Evolutionary conservation across 2,797 vertebrate genomes (phyloP), one percentile per base, ranked within the genome.

Genomic region (Acrocephalus scirpaceus): DNA sequence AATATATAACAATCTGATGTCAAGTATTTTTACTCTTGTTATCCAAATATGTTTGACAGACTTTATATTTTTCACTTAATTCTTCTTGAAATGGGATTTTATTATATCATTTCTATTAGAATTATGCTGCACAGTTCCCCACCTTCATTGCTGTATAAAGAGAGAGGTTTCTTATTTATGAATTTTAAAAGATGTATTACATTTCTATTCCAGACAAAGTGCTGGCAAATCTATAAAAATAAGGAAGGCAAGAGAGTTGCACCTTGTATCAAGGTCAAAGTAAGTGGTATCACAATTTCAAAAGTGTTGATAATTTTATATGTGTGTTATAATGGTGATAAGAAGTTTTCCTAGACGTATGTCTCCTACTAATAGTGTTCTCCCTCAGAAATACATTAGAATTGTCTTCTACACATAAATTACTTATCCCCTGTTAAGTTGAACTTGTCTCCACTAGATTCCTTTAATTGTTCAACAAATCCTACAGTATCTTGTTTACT

Each of bases 141-240:
- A 3, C 62, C 90, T 94, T 78, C 62, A 70, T 48, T 94, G n/a
- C 36, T 77, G 19, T 65, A 64, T 73, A 71, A 38, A 91, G n/a
- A 65, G 62, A 70, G 57, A 60, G 4, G 13, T 66, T 80, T 64
- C 47, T 51, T 81, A 56, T 44, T 51, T 60, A 42, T 9, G 13
- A 66, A 78, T 36, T 65, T 48, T 34, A 91, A 81, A 50, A 78
- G 25, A 57, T 70, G 6, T 5, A 44, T 67, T 76, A 13, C n/a
- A 29, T 80, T 85, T 66, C 26, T 51, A 5, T 80, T 69, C 14
- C 6, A n/a, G 78, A 70, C 48, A 29, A 67, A 71, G 18, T 48
- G 40, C 42, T 74, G 51, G 34, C 20, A 82, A 72, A 69, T 60
- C 70, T 65, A n/a, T 67, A 57, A 17, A 90, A 86, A 86, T 62